Evolutionary conservation across 2,888 invertebrate species (phyloP).

Genomic region (Mechanitis mazaeus): DNA sequence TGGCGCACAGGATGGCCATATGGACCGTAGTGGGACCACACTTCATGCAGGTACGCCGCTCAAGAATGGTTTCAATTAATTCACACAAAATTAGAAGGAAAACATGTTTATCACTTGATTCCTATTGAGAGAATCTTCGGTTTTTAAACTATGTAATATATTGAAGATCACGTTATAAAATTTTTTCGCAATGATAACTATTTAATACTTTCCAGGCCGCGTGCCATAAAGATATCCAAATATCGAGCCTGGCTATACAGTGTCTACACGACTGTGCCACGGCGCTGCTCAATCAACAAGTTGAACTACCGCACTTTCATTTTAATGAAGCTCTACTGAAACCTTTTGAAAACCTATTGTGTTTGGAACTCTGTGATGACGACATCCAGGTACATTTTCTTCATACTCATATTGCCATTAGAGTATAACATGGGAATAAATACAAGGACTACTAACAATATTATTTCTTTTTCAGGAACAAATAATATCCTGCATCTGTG

Average conservation of each 20-base stretch:
- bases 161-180: too few relatives aligned
- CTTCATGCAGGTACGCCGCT: slow-evolving; percentile 86
- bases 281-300: slow-evolving; percentile 88
- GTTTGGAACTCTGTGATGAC: slow-evolving; percentile 93
- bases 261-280: slow-evolving; percentile 95
- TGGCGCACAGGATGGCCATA: slow-evolving; percentile 93
- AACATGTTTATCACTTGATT: too few relatives aligned
- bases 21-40: slow-evolving; percentile 96
- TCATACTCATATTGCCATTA: too few relatives aligned
- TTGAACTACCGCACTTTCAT: slow-evolving; percentile 94
- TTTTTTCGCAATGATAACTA: too few relatives aligned
- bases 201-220: slow-evolving; percentile 79
- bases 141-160: too few relatives aligned
- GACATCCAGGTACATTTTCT: slow-evolving; percentile 85
- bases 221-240: slow-evolving; percentile 90
- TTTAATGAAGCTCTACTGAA: slow-evolving; percentile 96
- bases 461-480: slow-evolving; percentile 78
- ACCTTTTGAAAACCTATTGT: slow-evolving; percentile 95
- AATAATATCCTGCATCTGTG: slow-evolving; percentile 96
- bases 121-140: too few relatives aligned
- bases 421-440: too few relatives aligned
- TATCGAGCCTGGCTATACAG: slow-evolving; percentile 93
- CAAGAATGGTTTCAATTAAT: neutral
- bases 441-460: neutral
- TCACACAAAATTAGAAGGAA: too few relatives aligned